Evolutionary conservation across 2,797 vertebrate genomes (phyloP).

Genomic region (Pseudochromis fuscus): DNA sequence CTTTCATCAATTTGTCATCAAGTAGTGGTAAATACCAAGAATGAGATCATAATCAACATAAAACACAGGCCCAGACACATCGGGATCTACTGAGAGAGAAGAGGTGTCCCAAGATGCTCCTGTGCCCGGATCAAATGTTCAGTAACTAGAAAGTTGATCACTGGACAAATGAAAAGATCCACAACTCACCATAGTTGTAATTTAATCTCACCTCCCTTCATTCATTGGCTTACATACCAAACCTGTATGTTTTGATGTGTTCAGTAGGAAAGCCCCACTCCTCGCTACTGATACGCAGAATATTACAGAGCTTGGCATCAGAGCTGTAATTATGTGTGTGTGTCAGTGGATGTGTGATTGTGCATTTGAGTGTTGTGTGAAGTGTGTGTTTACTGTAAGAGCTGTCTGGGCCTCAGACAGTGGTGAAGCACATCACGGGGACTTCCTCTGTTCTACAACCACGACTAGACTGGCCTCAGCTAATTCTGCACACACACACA

Average conservation of each 20-base stretch:
- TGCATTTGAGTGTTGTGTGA: constrained; percentile 42
- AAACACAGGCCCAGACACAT: constrained; percentile 5
- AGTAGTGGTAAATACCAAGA: constrained; percentile 1
- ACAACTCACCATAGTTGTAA: constrained; percentile 17
- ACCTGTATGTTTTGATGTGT: constrained; percentile 36
- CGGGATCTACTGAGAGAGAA: constrained; percentile 16
- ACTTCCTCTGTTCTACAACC: constrained; percentile 76
- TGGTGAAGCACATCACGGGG: constrained; percentile 50
- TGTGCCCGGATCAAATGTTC: constrained; percentile 22
- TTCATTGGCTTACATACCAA: constrained; percentile 3
- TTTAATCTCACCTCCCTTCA: constrained; percentile 31
- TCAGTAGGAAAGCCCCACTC: constrained; percentile 53
- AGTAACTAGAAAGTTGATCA: background rate
- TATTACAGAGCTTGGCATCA: constrained; percentile 39
- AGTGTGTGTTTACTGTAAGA: constrained; percentile 57
- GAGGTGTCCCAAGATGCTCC: constrained; percentile 5
- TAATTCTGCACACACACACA: constrained; percentile 33
- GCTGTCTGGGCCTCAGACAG: constrained; percentile 64
- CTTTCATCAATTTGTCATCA: constrained; percentile 12
- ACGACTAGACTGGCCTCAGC: constrained; percentile 65
- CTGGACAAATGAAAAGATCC: constrained; percentile 3
- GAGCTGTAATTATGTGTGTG: constrained; percentile 62
- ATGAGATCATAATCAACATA: constrained; percentile 19
- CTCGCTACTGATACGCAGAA: constrained; percentile 21
- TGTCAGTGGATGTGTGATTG: constrained; percentile 39